Conservation (phyloP, 2,888 invertebrate genomes). For the Rugalucina vietnamica region DNA sequence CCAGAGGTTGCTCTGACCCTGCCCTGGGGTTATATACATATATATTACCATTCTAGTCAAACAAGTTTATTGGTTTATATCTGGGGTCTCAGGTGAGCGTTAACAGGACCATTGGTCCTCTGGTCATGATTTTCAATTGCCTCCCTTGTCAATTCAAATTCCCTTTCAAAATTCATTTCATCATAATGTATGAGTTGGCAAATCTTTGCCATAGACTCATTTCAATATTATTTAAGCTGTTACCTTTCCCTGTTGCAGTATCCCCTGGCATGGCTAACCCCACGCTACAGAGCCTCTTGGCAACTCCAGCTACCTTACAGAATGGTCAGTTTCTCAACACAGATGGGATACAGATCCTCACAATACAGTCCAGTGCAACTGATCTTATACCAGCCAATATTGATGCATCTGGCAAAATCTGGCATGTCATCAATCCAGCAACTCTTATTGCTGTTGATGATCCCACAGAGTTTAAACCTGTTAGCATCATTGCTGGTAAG, state of each 20-base stretch:
- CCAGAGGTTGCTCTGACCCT: too few species aligned
- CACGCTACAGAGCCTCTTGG: constrained; percentile 77
- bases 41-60: too few species aligned
- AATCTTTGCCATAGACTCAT: too few species aligned
- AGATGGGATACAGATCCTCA: constrained; percentile 78
- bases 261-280: constrained; percentile 69
- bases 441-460: constrained; percentile 74
- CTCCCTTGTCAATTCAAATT: too few species aligned
- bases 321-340: constrained; percentile 64
- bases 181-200: too few species aligned
- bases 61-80: too few species aligned
- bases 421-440: constrained; percentile 77
- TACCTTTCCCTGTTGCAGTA: constrained; percentile 40
- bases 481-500: constrained; percentile 31
- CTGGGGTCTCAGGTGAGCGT: too few species aligned
- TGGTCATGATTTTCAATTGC: too few species aligned
- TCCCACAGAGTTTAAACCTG: constrained; percentile 48
- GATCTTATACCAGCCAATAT: constrained; percentile 67
- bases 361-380: constrained; percentile 68
- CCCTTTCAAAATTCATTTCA: too few species aligned
- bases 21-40: too few species aligned
- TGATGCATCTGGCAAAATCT: constrained; percentile 65
- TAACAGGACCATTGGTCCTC: too few species aligned
- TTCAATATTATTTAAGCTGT: too few species aligned
- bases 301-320: constrained; percentile 67